Conservation (phyloP, 2,888 invertebrate species). For the Pandemis heparana region DNA sequence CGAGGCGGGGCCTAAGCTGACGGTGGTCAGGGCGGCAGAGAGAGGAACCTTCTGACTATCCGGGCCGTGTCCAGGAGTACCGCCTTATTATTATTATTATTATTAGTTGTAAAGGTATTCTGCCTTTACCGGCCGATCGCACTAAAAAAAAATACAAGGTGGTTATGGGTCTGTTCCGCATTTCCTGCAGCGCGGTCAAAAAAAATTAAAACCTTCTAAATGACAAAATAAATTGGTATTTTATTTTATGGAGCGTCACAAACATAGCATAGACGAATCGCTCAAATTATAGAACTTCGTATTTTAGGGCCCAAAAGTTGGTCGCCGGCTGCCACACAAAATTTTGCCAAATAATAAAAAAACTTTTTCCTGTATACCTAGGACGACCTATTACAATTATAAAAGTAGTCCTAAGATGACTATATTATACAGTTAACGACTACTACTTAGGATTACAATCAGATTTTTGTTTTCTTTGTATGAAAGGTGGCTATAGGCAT, state of each 20-base stretch:
- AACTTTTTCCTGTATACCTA: not conserved
- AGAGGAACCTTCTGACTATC: no score
- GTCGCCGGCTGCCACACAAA: slow-evolving; percentile 21
- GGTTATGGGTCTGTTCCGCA: not conserved
- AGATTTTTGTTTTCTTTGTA: no score
- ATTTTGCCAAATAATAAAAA: not conserved
- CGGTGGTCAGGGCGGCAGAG: no score
- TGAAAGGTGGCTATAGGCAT: no score
- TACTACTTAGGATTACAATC: no score
- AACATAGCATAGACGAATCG: slow-evolving; percentile 13
- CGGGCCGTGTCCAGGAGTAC: no score
- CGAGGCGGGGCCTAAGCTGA: no score
- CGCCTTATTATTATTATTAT: no score
- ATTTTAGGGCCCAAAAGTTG: slow-evolving; percentile 1
- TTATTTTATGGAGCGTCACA: slow-evolving; percentile 25
- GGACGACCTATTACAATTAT: no score
- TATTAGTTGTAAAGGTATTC: no score
- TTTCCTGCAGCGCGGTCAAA: not conserved
- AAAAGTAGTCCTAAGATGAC: no score
- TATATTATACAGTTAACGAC: no score
- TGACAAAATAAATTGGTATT: slow-evolving; percentile 18
- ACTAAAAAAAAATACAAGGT: not conserved
- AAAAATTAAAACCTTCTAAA: slow-evolving; percentile 5
- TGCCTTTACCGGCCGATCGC: not conserved
- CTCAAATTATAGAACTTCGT: slow-evolving; percentile 18